Base-by-base conservation (phyloP, 2,888 invertebrate species). In the Dryocosmus kuriphilus region DNA sequence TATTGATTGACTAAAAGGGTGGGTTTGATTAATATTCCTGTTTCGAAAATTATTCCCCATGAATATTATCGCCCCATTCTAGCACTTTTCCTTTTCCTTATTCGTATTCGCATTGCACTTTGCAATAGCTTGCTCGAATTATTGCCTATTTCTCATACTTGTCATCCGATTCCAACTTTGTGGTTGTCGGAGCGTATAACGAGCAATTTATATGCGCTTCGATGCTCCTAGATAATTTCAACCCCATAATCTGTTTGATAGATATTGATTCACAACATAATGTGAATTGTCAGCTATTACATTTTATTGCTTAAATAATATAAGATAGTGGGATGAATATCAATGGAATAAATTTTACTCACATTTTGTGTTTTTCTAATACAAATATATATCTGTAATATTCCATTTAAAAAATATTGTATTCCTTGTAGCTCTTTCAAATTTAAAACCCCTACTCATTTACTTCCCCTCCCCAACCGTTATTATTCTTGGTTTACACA, bases 171-270 rank as follows among this genome's bases (percentile, higher is more conserved):
- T 19, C 19, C 46, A 46, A 19, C 46, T 46, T 46, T n/a, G n/a
- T 51, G 7, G n/a, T 51, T n/a, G 7, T n/a, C n/a, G n/a, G n/a
- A 19, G 51, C 51, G n/a, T n/a, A 51, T 51, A 51, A 51, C n/a
- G 8, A 51, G 51, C 51, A n/a, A 51, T 51, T 55, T 55, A 55
- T 55, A 55, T 55, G 55, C 55, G 22, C 55, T 55, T 22, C 55
- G 22, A 55, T 55, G 22, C 22, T 55, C 55, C 1, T 22, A 19
- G 55, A 55, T 22, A 55, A 55, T 22, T 55, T 22, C 55, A 55
- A 55, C n/a, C 22, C 9, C 55, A 9, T 55, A 22, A 55, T 55
- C 55, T 55, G 22, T 55, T 22, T 55, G 3, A 22, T 55, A 5
- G 46, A 16, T 19, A 5, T 46, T 46, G 6, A 46, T 46, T 46